A percentile compares a stretch with the other conserved stretches of the same genome.
Evolutionary conservation across 2,888 invertebrate genomes (phyloP).

Genomic region (Drosophila villosipedis): DNA sequence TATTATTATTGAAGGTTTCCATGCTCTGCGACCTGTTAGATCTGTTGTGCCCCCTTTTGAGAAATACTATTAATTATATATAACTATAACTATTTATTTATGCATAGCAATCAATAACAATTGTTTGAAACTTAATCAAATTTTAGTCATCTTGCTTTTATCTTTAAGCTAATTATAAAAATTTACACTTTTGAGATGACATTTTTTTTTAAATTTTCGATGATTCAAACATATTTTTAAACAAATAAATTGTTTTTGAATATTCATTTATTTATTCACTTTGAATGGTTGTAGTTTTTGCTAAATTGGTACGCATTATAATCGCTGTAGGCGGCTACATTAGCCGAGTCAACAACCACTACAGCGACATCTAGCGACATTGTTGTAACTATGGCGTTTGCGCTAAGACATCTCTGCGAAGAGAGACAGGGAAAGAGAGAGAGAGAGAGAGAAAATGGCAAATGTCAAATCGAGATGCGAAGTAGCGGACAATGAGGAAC

Average conservation of each 20-base stretch:
- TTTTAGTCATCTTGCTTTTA: background rate
- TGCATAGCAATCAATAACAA: background rate
- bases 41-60: no score
- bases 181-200: background rate
- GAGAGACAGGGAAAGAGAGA: background rate
- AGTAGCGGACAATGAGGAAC: conserved; percentile 39
- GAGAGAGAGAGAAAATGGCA: conserved; percentile 22
- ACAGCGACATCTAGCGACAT: conserved; percentile 41
- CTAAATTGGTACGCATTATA: background rate
- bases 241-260: background rate
- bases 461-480: conserved; percentile 71
- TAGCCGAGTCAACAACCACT: conserved; percentile 22
- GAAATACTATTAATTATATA: background rate
- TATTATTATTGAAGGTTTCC: no score
- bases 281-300: conserved; percentile 5
- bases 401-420: conserved; percentile 10
- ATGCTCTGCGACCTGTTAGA: no score
- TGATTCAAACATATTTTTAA: no score
- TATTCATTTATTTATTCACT: background rate
- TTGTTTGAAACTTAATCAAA: background rate
- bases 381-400: conserved; percentile 14
- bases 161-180: background rate
- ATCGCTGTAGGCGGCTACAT: background rate
- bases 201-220: background rate
- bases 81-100: background rate